Conservation (phyloP, 2,797 vertebrate genomes). For the Gallirallus australis region DNA sequence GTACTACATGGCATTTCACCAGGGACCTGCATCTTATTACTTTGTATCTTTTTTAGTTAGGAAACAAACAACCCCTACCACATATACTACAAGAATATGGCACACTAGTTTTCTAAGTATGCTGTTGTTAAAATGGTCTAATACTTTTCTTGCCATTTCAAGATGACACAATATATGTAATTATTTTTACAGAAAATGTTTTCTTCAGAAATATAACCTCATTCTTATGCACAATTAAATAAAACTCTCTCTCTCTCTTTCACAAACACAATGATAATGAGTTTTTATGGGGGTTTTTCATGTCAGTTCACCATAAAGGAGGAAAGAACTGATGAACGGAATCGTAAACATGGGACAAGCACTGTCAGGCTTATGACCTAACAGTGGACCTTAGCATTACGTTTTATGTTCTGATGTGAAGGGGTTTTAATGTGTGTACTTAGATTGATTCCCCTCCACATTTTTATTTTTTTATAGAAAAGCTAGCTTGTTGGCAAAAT, state of each 20-base stretch:
- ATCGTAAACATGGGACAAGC: not conserved
- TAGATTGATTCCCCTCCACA: rapidly evolving
- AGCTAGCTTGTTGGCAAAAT: not conserved
- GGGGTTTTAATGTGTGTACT: not conserved
- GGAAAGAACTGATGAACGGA: not conserved
- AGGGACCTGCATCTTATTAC: not conserved
- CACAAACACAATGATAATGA: not conserved
- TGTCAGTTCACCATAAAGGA: not conserved
- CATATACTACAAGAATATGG: not conserved
- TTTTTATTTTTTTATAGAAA: not conserved
- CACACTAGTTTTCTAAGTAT: not conserved
- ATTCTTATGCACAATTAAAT: not conserved
- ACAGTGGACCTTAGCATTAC: not conserved
- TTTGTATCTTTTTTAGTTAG: not conserved
- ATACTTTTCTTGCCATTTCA: not conserved
- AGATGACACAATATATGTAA: not conserved
- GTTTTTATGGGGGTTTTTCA: not conserved
- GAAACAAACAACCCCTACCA: not conserved
- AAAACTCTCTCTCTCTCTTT: not conserved
- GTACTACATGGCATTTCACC: not conserved
- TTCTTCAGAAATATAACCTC: not conserved
- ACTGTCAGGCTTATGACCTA: not conserved
- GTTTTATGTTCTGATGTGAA: not conserved
- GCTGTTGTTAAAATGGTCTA: not conserved
- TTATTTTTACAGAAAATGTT: not conserved